Conservation (phyloP, 2,888 invertebrate genomes). For the Drosophila neonasuta region DNA sequence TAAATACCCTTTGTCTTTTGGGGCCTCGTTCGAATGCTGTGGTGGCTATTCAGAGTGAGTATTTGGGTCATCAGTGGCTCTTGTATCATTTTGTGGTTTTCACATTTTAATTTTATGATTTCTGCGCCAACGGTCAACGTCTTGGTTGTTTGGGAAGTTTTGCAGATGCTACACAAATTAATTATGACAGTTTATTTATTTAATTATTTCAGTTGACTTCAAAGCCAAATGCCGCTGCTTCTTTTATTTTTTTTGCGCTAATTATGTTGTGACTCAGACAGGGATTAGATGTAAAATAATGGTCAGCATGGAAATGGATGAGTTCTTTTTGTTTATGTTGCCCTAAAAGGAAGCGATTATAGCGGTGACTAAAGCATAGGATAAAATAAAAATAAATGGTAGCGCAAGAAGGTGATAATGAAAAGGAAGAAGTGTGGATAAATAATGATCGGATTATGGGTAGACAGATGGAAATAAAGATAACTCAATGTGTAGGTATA, state of each 20-base stretch:
- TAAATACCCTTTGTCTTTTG: slow-evolving; percentile 54
- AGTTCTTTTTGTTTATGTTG: not conserved
- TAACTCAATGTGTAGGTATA: not conserved
- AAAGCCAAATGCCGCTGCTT: slow-evolving; percentile 44
- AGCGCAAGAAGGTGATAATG: slow-evolving; percentile 1
- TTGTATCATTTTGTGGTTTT: slow-evolving; percentile 27
- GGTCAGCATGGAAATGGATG: slow-evolving; percentile 20
- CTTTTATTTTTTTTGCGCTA: slow-evolving; percentile 32
- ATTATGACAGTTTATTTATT: slow-evolving; percentile 78
- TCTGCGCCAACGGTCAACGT: slow-evolving; percentile 29
- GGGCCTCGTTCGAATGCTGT: slow-evolving; percentile 30
- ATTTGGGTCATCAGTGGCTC: slow-evolving; percentile 67
- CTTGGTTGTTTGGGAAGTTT: slow-evolving; percentile 26
- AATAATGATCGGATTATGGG: not conserved
- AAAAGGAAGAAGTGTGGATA: not conserved
- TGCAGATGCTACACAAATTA: slow-evolving; percentile 66
- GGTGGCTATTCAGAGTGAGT: slow-evolving; percentile 50
- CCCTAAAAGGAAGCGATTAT: slow-evolving; percentile 27
- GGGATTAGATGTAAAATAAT: slow-evolving; percentile 50
- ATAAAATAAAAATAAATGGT: slow-evolving; percentile 4
- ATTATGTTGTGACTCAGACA: slow-evolving; percentile 74
- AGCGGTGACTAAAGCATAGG: not conserved
- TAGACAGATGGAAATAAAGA: not conserved
- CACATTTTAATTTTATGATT: slow-evolving; percentile 27
- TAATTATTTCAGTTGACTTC: slow-evolving; percentile 65